These are phyloP conservation scores for Lepus timidus DNA, from an alignment of 2,113 vertebrate species.

Conservation along the genomic window DNA sequence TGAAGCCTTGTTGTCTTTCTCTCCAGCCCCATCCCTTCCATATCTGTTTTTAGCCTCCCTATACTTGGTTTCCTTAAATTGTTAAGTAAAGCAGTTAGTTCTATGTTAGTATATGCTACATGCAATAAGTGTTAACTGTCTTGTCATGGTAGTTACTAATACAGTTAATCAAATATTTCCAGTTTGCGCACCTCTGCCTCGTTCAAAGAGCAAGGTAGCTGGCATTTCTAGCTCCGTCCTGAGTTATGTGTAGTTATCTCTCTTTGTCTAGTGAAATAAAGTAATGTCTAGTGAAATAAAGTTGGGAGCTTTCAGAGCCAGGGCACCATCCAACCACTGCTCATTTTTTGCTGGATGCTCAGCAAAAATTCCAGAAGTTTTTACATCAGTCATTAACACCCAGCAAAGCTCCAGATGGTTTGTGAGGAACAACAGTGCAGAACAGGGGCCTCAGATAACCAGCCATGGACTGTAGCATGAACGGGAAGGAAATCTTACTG, in stretches of 20 bases:
- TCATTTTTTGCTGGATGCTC: no score
- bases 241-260: not conserved
- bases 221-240: not conserved
- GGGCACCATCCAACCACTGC: not conserved
- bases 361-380: no score
- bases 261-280: not conserved
- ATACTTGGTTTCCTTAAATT: constrained; percentile 3
- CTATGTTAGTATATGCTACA: not conserved
- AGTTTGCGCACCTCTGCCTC: not conserved
- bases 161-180: not conserved
- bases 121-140: not conserved
- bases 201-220: not conserved
- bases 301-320: not conserved
- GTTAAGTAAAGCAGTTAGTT: not conserved
- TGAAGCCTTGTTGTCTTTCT: not conserved
- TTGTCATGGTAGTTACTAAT: not conserved
- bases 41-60: not conserved
- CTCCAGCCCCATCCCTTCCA: not conserved
- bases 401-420: not conserved
- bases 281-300: not conserved
- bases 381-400: not conserved
- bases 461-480: not conserved
- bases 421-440: not conserved
- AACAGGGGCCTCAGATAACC: not conserved
- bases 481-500: not conserved